Evolutionary conservation across 2,888 invertebrate genomes (phyloP).

Genomic region (Agrilus cyanescens): DNA sequence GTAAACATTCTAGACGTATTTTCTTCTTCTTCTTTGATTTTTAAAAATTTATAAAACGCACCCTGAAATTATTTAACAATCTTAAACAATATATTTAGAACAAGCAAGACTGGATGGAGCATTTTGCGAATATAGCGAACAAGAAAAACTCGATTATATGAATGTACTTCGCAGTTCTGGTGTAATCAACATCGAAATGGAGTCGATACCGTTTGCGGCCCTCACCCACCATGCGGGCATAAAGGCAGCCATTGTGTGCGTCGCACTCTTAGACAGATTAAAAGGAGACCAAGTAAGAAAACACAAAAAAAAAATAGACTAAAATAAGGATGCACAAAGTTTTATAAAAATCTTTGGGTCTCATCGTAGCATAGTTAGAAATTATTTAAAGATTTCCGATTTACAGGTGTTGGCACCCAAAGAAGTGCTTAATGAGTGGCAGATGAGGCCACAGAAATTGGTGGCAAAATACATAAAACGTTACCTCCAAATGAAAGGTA

Average conservation of each 20-base stretch:
- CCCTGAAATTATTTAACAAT: background rate
- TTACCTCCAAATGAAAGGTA: conserved; percentile 67
- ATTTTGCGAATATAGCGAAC: conserved; percentile 84
- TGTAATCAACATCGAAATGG: conserved; percentile 96
- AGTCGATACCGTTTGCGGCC: conserved; percentile 85
- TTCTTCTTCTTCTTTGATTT: too few species aligned
- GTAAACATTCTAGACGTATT: conserved; percentile 32
- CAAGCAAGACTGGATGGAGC: conserved; percentile 94
- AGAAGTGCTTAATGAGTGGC: conserved; percentile 84
- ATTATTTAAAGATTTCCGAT: background rate
- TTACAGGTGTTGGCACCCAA: conserved; percentile 71
- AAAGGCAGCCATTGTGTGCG: conserved; percentile 88
- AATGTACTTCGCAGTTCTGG: conserved; percentile 61
- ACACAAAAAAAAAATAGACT: background rate
- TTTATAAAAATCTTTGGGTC: too few species aligned
- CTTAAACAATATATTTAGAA: conserved; percentile 41
- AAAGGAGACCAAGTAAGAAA: conserved; percentile 80
- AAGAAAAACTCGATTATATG: conserved; percentile 85
- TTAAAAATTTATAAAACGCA: too few species aligned
- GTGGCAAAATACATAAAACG: conserved; percentile 74
- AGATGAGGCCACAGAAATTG: conserved; percentile 75
- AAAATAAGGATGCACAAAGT: too few species aligned
- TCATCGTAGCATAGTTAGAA: background rate
- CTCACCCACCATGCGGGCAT: conserved; percentile 89
- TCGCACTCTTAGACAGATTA: conserved; percentile 80